A percentile compares a stretch with the other conserved stretches of the same genome.
phyloP scores from a whole-genome alignment of 2,888 invertebrate genomes.

The Xanthia togata region DNA sequence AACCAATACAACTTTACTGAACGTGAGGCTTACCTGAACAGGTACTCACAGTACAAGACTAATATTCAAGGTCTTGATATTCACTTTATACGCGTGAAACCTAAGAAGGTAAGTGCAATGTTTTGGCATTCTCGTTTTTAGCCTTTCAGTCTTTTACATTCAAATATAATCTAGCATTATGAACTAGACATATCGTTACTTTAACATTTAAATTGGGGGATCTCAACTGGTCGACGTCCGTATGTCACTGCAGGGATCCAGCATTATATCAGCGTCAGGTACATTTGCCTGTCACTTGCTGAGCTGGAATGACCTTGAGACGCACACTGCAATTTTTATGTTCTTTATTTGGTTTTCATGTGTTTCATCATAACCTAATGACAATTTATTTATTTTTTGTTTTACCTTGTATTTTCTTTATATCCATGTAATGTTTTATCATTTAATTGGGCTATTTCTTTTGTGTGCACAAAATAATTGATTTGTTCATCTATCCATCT shows the following conservation, averaged over 20 bases:
- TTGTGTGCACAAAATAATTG: too few species aligned
- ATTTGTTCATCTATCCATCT: too few species aligned
- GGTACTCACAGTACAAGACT: slow-evolving; percentile 94
- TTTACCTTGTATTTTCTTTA: too few species aligned
- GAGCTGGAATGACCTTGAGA: not conserved
- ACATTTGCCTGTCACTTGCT: not conserved
- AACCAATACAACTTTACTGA: slow-evolving; percentile 92
- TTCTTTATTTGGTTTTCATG: not conserved
- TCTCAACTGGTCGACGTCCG: not conserved
- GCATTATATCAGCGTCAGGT: not conserved
- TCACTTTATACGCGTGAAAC: slow-evolving; percentile 88
- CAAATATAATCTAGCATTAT: not conserved
- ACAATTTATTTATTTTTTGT: too few species aligned
- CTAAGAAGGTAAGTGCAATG: slow-evolving; percentile 65
- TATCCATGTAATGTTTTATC: not conserved
- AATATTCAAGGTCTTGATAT: slow-evolving; percentile 93
- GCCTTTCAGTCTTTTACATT: not conserved
- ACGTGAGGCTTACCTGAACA: slow-evolving; percentile 92
- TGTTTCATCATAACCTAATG: not conserved
- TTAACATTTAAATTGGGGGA: too few species aligned
- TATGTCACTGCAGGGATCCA: not conserved
- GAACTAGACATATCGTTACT: too few species aligned
- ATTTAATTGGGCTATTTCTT: not conserved
- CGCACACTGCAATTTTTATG: not conserved
- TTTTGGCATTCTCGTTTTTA: not conserved